These are phyloP conservation scores for Dysidea cf. avara DNA, from an alignment of 37 sponge, comb jelly and placozoan genomes.

Conservation along the genomic window DNA sequence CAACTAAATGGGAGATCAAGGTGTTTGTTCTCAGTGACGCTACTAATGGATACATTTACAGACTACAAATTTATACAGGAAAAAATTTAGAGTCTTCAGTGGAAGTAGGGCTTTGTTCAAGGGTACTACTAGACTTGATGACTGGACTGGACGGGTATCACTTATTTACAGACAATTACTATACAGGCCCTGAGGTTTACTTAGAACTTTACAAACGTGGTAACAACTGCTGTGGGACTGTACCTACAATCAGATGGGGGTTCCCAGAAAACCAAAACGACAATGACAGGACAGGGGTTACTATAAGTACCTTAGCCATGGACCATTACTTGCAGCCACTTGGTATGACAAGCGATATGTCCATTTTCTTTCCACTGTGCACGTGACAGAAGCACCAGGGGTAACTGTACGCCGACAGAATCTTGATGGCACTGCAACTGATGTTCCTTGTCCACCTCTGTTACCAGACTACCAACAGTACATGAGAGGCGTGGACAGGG, in stretches of 20 bases:
- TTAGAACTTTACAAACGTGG: no score
- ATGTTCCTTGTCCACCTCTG: slow-evolving; percentile 22
- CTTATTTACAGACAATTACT: no score
- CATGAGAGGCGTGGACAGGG: no score
- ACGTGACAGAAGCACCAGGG: neutral
- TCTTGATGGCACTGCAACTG: neutral
- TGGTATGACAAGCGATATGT: slow-evolving; percentile 34
- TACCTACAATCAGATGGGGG: slow-evolving; percentile 9
- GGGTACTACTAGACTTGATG: no score
- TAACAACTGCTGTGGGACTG: slow-evolving; percentile 43
- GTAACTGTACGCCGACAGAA: neutral
- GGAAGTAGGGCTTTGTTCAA: neutral
- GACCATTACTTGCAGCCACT: slow-evolving; percentile 19
- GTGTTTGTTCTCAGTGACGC: slow-evolving; percentile 7
- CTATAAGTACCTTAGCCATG: slow-evolving; percentile 20
- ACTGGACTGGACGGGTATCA: no score
- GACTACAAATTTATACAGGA: slow-evolving; percentile 15
- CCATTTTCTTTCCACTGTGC: no score
- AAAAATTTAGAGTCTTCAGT: neutral
- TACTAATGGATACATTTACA: neutral
- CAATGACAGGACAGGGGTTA: neutral
- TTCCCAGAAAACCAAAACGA: slow-evolving; percentile 5
- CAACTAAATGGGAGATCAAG: slow-evolving; percentile 21
- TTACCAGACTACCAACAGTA: no score
- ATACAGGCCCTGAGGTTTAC: no score